Conservation (phyloP, 1,140 invertebrate genomes). For the Cepaea nemoralis region DNA sequence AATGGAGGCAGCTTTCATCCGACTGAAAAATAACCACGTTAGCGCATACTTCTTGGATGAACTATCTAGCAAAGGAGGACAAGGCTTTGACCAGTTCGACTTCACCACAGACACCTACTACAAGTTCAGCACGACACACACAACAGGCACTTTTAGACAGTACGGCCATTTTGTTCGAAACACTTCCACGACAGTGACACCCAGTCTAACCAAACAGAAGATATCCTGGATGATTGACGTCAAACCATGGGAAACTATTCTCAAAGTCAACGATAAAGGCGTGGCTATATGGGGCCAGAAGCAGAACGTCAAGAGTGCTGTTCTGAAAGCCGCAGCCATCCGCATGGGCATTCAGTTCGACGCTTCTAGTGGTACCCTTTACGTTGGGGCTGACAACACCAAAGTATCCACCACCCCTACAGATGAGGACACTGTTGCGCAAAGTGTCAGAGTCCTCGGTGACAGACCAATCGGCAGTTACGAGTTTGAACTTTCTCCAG, state of each 20-base stretch:
- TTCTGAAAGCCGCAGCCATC: conserved; percentile 42
- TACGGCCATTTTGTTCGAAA: conserved; percentile 48
- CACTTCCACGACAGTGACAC: conserved; percentile 40
- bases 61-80: conserved; percentile 45
- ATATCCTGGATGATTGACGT: conserved; percentile 47
- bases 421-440: conserved; percentile 39
- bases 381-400: conserved; percentile 45
- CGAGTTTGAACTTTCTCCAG: conserved; percentile 41
- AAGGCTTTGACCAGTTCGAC: conserved; percentile 45
- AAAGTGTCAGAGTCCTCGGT: conserved; percentile 39
- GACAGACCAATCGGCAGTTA: conserved; percentile 38
- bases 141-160: conserved; percentile 45
- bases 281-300: conserved; percentile 44
- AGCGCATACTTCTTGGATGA: conserved; percentile 46
- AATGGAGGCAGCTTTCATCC: conserved; percentile 46
- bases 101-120: conserved; percentile 47
- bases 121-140: conserved; percentile 42
- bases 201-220: conserved; percentile 46
- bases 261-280: conserved; percentile 46
- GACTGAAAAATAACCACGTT: conserved; percentile 42
- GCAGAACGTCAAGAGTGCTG: conserved; percentile 44
- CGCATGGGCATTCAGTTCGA: conserved; percentile 44
- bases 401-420: conserved; percentile 18
- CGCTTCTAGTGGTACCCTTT: conserved; percentile 41
- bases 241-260: conserved; percentile 47